Evolutionary conservation across 2,888 invertebrate species (phyloP).

Genomic region (Buathra laborator): DNA sequence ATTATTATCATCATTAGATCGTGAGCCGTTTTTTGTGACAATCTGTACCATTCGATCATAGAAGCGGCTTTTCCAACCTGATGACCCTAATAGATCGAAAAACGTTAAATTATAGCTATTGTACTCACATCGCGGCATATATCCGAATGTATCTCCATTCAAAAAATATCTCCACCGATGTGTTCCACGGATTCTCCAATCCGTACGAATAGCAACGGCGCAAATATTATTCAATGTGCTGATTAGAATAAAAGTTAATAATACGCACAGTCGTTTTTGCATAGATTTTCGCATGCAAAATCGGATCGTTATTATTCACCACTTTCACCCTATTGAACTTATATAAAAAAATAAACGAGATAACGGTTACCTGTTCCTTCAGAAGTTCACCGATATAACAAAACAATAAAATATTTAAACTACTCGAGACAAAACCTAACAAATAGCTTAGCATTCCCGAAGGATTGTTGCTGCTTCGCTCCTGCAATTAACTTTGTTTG

Average conservation of each 20-base stretch:
- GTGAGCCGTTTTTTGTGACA: conserved; percentile 40
- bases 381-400: conserved; percentile 75
- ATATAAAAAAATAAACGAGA: neutral
- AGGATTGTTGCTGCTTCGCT: conserved; percentile 51
- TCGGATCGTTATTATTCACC: no score
- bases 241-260: no score
- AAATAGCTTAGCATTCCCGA: conserved; percentile 52
- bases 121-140: neutral
- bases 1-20: neutral
- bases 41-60: conserved; percentile 64
- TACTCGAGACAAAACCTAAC: conserved; percentile 36
- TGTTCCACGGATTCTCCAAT: no score
- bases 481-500: conserved; percentile 29
- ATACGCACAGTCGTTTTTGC: no score
- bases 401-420: conserved; percentile 56
- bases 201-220: no score
- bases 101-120: neutral
- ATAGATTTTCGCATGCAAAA: no score
- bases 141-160: neutral
- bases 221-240: no score
- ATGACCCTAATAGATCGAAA: conserved; percentile 39
- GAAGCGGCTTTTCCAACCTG: conserved; percentile 47
- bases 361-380: conserved; percentile 72
- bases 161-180: no score
- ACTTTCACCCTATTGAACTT: no score